These are phyloP conservation scores for Alca torda DNA, from an alignment of 2,797 vertebrate species.

Conservation along the genomic window DNA sequence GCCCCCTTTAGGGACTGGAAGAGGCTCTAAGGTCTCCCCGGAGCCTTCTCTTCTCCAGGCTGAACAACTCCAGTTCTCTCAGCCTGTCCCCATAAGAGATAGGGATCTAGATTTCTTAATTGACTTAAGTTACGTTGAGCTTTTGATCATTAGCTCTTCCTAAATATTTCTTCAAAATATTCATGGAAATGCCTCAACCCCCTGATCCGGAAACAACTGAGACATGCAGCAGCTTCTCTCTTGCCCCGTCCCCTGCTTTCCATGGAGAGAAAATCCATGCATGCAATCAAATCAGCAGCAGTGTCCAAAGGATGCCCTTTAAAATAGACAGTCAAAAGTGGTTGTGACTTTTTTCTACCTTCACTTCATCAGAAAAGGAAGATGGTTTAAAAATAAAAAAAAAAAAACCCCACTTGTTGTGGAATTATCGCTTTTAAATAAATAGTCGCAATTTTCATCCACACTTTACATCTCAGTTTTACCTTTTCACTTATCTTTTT, in stretches of 20 bases:
- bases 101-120: neutral
- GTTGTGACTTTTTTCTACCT: neutral
- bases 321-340: neutral
- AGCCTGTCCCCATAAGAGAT: neutral
- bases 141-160: neutral
- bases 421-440: neutral
- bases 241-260: neutral
- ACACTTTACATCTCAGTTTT: neutral
- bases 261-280: neutral
- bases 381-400: neutral
- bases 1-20: neutral
- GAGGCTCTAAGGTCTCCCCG: neutral
- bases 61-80: neutral
- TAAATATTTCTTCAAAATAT: neutral
- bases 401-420: rapidly evolving
- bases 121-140: neutral
- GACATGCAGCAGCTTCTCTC: neutral
- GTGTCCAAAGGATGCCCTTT: neutral
- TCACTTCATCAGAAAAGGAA: neutral
- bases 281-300: neutral
- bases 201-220: neutral
- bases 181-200: neutral
- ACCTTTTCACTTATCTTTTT: neutral
- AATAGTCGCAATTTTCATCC: neutral
- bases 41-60: neutral